phyloP scores from a whole-genome alignment of 2,888 invertebrate genomes.

The Papilio protenor region DNA sequence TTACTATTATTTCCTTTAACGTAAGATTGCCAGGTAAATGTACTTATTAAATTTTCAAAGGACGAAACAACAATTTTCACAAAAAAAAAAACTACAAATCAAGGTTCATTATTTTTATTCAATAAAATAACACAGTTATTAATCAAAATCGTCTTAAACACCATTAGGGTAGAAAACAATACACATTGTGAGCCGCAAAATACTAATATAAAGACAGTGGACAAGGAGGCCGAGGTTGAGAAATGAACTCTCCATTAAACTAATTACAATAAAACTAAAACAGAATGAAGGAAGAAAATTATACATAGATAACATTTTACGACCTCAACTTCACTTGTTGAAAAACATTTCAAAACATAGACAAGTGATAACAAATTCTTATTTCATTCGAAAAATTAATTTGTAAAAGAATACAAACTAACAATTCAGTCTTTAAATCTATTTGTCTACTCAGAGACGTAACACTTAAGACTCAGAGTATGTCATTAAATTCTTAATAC shows the following conservation, averaged over 20 bases:
- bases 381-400: neutral
- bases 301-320: constrained; percentile 66
- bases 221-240: constrained; percentile 77
- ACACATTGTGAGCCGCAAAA: constrained; percentile 54
- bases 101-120: constrained; percentile 62
- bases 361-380: constrained; percentile 43
- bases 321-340: constrained; percentile 75
- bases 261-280: constrained; percentile 34
- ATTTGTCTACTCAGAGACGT: neutral
- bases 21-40: too few species aligned
- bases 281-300: constrained; percentile 39
- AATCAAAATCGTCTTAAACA: constrained; percentile 58
- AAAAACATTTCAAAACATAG: constrained; percentile 63
- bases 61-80: too few species aligned
- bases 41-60: neutral
- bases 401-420: too few species aligned
- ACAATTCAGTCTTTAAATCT: neutral
- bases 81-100: constrained; percentile 29
- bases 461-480: neutral
- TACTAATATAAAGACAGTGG: constrained; percentile 61
- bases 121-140: constrained; percentile 62
- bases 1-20: too few species aligned
- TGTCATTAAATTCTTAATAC: neutral
- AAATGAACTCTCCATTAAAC: constrained; percentile 59
- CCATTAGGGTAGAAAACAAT: constrained; percentile 64